These are phyloP conservation scores for Barbus barbus DNA, from an alignment of 2,113 vertebrate genomes.

Conservation along the genomic window DNA sequence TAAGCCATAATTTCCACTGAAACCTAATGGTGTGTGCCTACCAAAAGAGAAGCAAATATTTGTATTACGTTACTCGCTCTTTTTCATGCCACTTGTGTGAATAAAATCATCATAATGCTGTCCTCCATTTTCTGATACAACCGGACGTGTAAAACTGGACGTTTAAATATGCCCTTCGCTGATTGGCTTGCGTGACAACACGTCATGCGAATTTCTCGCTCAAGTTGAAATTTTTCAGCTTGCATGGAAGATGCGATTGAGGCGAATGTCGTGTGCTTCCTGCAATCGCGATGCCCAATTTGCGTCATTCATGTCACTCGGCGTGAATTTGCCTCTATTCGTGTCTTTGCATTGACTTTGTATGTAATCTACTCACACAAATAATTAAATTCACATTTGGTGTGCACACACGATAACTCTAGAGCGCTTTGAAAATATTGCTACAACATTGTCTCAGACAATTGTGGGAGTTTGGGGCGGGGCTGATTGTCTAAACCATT, in stretches of 20 bases:
- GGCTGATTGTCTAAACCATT: background rate
- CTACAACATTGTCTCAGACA: background rate
- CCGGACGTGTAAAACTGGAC: background rate
- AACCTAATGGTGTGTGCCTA: background rate
- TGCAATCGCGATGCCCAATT: background rate
- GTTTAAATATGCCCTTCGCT: no score
- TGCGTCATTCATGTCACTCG: fast-evolving
- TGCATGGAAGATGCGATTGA: background rate
- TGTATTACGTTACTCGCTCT: background rate
- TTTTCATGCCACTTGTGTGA: background rate
- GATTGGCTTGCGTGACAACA: background rate
- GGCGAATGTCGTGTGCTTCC: background rate
- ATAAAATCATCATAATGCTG: background rate
- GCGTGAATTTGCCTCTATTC: background rate
- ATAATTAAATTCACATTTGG: background rate
- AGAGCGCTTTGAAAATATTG: background rate
- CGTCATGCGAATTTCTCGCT: background rate
- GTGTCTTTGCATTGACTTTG: background rate
- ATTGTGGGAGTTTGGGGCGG: background rate
- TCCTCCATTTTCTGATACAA: background rate
- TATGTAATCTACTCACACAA: background rate
- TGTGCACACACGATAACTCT: background rate
- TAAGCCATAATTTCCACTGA: background rate
- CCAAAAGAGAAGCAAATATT: no score
- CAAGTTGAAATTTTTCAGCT: no score